Conservation (phyloP, 2,113 vertebrate genomes). For the Etheostoma spectabile region DNA sequence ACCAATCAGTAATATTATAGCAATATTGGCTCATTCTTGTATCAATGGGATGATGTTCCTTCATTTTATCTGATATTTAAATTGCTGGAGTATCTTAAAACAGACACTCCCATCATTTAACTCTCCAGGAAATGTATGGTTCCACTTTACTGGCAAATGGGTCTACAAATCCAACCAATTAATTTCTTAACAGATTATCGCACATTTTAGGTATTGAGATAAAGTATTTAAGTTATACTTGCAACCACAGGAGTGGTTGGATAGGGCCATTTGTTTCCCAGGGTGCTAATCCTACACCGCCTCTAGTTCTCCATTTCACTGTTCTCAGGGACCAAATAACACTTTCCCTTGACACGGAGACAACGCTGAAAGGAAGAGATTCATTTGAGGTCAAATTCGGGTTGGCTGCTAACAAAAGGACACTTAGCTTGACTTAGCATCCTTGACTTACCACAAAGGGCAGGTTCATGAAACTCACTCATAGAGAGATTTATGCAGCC, state of each 20-base stretch:
- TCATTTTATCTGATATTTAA: not conserved
- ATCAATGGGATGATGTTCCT: not conserved
- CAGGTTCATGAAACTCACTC: conserved; percentile 29
- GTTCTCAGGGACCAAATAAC: conserved; percentile 34
- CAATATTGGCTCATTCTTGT: not conserved
- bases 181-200: not conserved
- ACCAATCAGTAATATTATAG: too few species aligned
- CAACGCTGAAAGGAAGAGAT: conserved; percentile 28
- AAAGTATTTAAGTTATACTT: not conserved
- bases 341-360: conserved; percentile 21
- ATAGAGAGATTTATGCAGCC: conserved; percentile 43
- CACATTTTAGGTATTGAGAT: not conserved
- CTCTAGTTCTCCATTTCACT: conserved; percentile 28
- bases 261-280: conserved; percentile 31
- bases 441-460: conserved; percentile 35
- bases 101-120: too few species aligned
- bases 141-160: not conserved
- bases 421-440: conserved; percentile 44
- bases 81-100: too few species aligned
- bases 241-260: not conserved
- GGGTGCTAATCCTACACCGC: conserved; percentile 30
- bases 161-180: not conserved
- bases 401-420: conserved; percentile 52
- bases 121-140: not conserved
- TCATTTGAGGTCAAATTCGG: conserved; percentile 41